Percentiles rank a stretch among this genome's conserved stretches.
Conservation (phyloP, 2,113 vertebrate genomes). For the Ceyx margarethae region DNA sequence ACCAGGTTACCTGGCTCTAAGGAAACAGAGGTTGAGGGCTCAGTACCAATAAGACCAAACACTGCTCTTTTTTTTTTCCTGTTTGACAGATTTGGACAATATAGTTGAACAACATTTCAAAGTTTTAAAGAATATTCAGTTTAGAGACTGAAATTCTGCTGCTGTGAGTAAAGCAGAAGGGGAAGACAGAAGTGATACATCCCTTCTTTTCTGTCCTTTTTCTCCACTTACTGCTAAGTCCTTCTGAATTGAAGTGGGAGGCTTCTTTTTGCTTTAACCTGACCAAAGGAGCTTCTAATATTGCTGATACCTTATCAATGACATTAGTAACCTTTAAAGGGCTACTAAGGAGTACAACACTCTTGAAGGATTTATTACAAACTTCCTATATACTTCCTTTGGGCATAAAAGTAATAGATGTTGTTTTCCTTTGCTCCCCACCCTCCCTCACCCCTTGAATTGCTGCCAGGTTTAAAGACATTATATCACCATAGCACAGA, state of each 20-base stretch:
- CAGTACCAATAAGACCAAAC: background rate
- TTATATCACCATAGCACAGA: conserved; percentile 41
- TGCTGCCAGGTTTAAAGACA: background rate
- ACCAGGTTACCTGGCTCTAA: rapidly evolving
- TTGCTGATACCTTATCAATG: background rate
- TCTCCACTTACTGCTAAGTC: background rate
- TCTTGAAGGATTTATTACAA: background rate
- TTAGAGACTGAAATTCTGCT: background rate
- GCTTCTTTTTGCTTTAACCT: background rate
- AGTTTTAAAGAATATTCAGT: background rate
- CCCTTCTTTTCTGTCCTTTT: background rate
- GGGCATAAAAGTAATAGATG: background rate
- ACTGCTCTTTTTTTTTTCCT: background rate
- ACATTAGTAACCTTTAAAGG: background rate
- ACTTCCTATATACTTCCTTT: background rate
- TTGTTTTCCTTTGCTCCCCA: background rate
- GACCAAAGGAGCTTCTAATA: background rate
- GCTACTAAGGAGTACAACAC: background rate
- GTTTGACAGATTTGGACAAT: background rate
- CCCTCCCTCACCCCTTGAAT: background rate
- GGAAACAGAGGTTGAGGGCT: background rate
- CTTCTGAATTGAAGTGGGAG: background rate
- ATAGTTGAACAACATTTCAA: background rate
- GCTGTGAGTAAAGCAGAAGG: background rate
- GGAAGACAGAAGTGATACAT: background rate